A percentile compares a stretch with the other conserved stretches of the same genome.
phyloP scores from a whole-genome alignment of 2,113 vertebrate species.

The Cisticola juncidis region DNA sequence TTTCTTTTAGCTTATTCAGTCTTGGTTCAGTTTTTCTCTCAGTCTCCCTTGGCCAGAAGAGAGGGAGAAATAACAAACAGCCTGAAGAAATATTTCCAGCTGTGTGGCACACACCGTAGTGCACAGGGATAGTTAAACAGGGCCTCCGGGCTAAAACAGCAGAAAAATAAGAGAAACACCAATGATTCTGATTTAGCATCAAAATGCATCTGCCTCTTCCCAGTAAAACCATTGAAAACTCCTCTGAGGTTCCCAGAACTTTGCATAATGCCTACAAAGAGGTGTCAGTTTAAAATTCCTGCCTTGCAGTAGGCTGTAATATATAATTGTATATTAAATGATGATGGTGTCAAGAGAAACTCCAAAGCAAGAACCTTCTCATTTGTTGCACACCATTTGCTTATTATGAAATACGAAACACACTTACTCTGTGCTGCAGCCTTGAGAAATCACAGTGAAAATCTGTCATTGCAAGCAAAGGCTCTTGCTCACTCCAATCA shows the following conservation, averaged over 20 bases:
- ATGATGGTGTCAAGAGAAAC: neutral
- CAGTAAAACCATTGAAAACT: neutral
- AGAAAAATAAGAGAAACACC: neutral
- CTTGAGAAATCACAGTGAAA: constrained; percentile 51
- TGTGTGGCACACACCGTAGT: neutral
- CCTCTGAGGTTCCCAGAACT: neutral
- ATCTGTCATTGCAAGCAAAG: neutral
- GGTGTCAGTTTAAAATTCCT: neutral
- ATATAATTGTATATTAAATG: neutral
- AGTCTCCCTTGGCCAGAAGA: neutral
- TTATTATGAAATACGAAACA: neutral
- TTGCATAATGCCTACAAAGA: neutral
- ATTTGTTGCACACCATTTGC: constrained; percentile 22
- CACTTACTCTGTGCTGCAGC: neutral
- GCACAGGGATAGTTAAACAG: neutral
- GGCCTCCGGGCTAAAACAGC: neutral
- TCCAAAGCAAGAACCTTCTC: neutral
- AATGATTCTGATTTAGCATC: neutral
- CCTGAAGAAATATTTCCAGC: neutral
- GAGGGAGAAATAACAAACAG: neutral
- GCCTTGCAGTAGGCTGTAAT: neutral
- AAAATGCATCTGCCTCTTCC: neutral
- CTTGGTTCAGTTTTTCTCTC: neutral
- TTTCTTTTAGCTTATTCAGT: neutral
- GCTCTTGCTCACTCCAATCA: neutral